Percentiles rank a stretch among this genome's conserved stretches.
These are phyloP conservation scores for Trachurus trachurus DNA, from an alignment of 2,797 vertebrate genomes.

Conservation along the genomic window DNA sequence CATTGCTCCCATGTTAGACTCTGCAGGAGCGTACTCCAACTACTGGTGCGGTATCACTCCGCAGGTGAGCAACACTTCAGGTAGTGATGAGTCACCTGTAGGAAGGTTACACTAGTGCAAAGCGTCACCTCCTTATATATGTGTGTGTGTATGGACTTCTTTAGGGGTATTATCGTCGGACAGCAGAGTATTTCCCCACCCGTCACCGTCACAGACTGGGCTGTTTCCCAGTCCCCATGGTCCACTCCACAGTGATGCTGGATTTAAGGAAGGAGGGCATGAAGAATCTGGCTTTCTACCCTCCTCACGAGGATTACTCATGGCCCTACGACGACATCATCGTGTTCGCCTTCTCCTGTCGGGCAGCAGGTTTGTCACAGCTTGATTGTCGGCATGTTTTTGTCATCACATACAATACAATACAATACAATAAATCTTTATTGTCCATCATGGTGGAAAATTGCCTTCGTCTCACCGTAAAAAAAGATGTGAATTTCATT, in stretches of 20 bases:
- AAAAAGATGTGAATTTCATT: too few relatives aligned
- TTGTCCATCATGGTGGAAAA: too few relatives aligned
- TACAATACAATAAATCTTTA: too few relatives aligned
- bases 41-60: constrained; percentile 99
- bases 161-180: constrained; percentile 96
- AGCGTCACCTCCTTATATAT: neutral
- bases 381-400: neutral
- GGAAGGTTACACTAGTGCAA: neutral
- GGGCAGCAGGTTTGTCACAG: constrained; percentile 85
- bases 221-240: constrained; percentile 95
- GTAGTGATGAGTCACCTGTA: neutral
- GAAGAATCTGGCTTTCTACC: constrained; percentile 90
- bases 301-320: constrained; percentile 92
- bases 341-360: constrained; percentile 94
- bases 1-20: constrained; percentile 95
- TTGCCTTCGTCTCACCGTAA: too few relatives aligned
- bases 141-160: neutral
- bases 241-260: constrained; percentile 93
- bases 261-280: constrained; percentile 90
- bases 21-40: constrained; percentile 96
- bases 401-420: neutral
- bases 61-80: constrained; percentile 84
- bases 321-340: constrained; percentile 99
- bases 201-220: constrained; percentile 91
- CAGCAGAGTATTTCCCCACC: constrained; percentile 96